phyloP scores from a whole-genome alignment of 2,888 invertebrate genomes.

The Fissipunctia ypsillon region DNA sequence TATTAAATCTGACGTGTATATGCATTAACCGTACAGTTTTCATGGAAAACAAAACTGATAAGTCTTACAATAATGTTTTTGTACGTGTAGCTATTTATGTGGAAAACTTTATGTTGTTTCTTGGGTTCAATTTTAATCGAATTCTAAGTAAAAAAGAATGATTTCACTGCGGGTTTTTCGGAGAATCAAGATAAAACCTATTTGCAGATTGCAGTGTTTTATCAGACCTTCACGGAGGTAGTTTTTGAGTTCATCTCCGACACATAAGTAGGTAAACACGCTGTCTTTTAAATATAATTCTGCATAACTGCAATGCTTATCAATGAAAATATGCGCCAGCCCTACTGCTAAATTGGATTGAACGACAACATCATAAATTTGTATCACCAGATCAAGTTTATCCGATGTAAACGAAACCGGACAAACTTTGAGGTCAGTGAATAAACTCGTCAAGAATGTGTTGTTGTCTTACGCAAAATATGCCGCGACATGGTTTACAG shows the following conservation, averaged over 20 bases:
- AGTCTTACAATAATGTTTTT: constrained; percentile 39
- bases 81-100: constrained; percentile 29
- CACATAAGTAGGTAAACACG: not conserved
- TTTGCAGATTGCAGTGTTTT: not conserved
- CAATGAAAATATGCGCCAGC: not conserved
- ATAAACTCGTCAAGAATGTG: constrained; percentile 28
- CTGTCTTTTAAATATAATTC: not conserved
- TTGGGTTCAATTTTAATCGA: not conserved
- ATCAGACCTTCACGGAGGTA: not conserved
- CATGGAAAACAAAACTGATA: constrained; percentile 49
- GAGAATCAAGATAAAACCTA: not conserved
- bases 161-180: not conserved
- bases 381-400: constrained; percentile 27
- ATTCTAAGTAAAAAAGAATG: not conserved
- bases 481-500: constrained; percentile 24
- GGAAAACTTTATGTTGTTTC: not conserved
- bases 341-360: not conserved
- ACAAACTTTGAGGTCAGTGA: constrained; percentile 44
- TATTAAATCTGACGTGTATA: constrained; percentile 51
- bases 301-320: not conserved
- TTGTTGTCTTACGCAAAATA: constrained; percentile 48
- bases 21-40: constrained; percentile 51
- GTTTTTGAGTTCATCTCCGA: not conserved
- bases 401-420: constrained; percentile 22
- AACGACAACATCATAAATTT: not conserved